These are phyloP conservation scores for Meiosimyza decipiens DNA, from an alignment of 2,888 invertebrate genomes.

Conservation along the genomic window DNA sequence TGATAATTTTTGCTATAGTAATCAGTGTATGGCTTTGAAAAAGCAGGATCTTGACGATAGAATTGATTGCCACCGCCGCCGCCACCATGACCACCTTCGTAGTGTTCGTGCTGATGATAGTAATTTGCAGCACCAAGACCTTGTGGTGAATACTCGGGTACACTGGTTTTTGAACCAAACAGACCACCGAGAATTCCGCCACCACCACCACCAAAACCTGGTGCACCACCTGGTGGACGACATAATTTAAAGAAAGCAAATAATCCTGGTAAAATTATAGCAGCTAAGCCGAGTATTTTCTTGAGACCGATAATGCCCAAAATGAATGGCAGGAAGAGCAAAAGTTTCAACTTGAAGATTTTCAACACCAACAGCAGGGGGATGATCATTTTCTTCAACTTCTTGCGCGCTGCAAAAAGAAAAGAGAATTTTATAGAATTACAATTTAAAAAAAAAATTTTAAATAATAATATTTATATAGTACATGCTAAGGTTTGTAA, in stretches of 20 bases:
- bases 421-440: conserved; percentile 4
- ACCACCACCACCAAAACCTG: conserved; percentile 64
- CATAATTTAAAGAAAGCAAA: conserved; percentile 89
- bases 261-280: conserved; percentile 81
- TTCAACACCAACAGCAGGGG: conserved; percentile 84
- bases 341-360: conserved; percentile 84
- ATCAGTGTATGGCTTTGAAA: conserved; percentile 64
- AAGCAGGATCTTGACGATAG: conserved; percentile 60
- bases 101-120: conserved; percentile 68
- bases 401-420: conserved; percentile 74
- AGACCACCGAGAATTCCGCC: conserved; percentile 62
- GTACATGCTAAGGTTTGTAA: no score
- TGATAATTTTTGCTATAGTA: conserved; percentile 67
- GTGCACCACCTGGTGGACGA: conserved; percentile 73
- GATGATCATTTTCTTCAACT: conserved; percentile 83
- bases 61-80: conserved; percentile 50
- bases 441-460: neutral
- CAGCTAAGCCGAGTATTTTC: conserved; percentile 83
- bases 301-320: conserved; percentile 86
- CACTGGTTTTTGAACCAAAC: conserved; percentile 64
- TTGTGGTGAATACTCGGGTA: conserved; percentile 76
- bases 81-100: conserved; percentile 46
- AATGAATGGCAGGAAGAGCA: conserved; percentile 84
- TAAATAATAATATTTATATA: no score
- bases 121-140: conserved; percentile 78